A percentile compares a stretch with the other conserved stretches of the same genome.
Conservation (phyloP, 2,113 vertebrate genomes). For the Anseranas semipalmata region DNA sequence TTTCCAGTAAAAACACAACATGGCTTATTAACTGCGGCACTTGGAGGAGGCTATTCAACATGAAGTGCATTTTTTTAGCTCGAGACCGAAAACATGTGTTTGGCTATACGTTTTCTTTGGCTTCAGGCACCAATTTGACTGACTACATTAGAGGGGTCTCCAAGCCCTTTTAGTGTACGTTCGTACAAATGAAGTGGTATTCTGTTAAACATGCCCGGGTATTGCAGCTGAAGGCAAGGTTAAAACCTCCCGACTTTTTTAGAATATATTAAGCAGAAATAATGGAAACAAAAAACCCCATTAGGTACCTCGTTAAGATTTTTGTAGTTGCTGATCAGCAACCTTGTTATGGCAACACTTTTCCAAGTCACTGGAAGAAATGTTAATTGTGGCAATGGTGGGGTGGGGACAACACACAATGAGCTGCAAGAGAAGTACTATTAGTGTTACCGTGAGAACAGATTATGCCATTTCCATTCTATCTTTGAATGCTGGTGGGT, state of each 20-base stretch:
- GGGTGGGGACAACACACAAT: constrained; percentile 30
- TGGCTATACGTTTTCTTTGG: constrained; percentile 71
- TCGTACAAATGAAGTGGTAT: constrained; percentile 3
- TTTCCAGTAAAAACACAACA: constrained; percentile 82
- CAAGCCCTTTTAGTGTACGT: not conserved
- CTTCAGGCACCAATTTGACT: constrained; percentile 48
- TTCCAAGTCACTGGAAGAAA: constrained; percentile 52
- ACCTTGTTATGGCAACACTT: constrained; percentile 60
- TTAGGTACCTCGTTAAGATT: constrained; percentile 61
- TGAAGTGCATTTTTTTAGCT: constrained; percentile 69
- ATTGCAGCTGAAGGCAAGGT: constrained; percentile 14
- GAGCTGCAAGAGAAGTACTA: constrained; percentile 43
- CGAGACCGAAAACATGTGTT: constrained; percentile 64
- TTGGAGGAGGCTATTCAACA: constrained; percentile 66
- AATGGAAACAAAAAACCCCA: constrained; percentile 61
- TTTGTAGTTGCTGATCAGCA: constrained; percentile 52
- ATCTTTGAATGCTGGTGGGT: constrained; percentile 61
- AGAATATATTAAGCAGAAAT: constrained; percentile 69
- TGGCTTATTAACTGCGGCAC: constrained; percentile 70
- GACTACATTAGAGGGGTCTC: constrained; percentile 14
- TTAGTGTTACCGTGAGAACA: constrained; percentile 53
- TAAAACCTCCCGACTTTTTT: constrained; percentile 66
- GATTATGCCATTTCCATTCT: constrained; percentile 66
- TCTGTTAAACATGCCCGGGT: not conserved
- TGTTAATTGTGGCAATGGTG: constrained; percentile 8